Percentiles rank a stretch among this genome's conserved stretches.
These are phyloP conservation scores for Spinus olivaceus DNA, from an alignment of 2,797 vertebrate species.

Conservation along the genomic window DNA sequence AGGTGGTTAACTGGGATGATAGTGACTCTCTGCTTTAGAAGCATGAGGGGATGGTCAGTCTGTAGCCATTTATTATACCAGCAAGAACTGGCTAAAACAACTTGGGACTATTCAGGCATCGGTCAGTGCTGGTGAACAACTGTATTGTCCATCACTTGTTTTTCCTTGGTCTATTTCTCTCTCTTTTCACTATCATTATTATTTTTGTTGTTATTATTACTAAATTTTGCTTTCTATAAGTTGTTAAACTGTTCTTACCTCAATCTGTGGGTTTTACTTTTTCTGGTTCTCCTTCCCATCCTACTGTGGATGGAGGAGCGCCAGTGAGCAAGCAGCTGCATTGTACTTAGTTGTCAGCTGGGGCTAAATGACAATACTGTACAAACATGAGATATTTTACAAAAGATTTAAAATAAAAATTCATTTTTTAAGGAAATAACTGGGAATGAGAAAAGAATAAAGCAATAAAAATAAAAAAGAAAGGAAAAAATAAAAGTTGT, in stretches of 20 bases:
- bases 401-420: neutral
- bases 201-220: neutral
- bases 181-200: neutral
- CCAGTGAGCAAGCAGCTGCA: neutral
- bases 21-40: neutral
- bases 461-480: neutral
- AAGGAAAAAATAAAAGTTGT: neutral
- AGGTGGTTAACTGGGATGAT: neutral
- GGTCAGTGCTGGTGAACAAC: neutral
- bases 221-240: neutral
- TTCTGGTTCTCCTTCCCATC: neutral
- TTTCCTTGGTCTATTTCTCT: neutral
- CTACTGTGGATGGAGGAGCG: neutral
- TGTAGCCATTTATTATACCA: neutral
- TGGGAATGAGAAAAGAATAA: neutral
- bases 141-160: neutral
- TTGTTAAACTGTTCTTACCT: neutral
- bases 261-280: neutral
- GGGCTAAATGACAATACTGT: neutral
- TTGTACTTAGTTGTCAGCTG: neutral
- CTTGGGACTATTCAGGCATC: neutral
- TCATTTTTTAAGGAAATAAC: neutral
- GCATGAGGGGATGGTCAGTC: neutral
- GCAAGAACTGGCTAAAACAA: neutral
- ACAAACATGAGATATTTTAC: neutral